Evolutionary conservation across 2,113 vertebrate genomes (phyloP), one percentile per base, ranked within the genome.

Genomic region (Amia ocellicauda): DNA sequence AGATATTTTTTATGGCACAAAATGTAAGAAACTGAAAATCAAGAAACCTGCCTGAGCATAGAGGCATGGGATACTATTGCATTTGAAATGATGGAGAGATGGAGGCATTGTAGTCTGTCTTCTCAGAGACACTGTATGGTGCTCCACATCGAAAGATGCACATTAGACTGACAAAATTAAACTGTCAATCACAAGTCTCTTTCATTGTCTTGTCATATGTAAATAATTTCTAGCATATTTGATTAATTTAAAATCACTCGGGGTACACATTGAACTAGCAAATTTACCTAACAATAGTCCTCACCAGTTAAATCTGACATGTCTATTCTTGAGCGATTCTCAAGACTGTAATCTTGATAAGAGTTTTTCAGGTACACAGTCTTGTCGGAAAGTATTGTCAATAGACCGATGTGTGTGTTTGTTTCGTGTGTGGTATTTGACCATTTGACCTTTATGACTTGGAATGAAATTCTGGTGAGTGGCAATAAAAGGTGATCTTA

Each of bases 1-100:
- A 73, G 67, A 75, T 75, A 68, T 80, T n/a, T n/a, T 73, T 75
- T 73, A 77, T 77, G 71, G 70, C 68, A n/a, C 56, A 61, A 31
- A 68, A 75, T 68, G 64, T 68, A 63, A 68, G 70, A 63, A 54
- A 49, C 40, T 62, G 49, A 51, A 74, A 60, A 71, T 63, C 69
- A 71, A 69, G 62, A 69, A 58, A 13, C 50, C 59, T 42, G 43
- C n/a, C 55, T 49, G 51, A 17, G 24, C 19, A 60, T 47, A 8
- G 16, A 50, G 20, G 41, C 16, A 52, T 31, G 20, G 23, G 23
- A 11, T 31, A 24, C 24, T 51, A 2, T 10, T 22, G 42, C 4
- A 24, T n/a, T 40, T 52, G 40, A 29, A 53, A 58, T 49, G 60
- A 64, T 71, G 67, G 56, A 50, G 11, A 58, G 70, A 52, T 51